These are phyloP conservation scores for Excalfactoria chinensis DNA, from an alignment of 2,113 vertebrate species.

Conservation along the genomic window DNA sequence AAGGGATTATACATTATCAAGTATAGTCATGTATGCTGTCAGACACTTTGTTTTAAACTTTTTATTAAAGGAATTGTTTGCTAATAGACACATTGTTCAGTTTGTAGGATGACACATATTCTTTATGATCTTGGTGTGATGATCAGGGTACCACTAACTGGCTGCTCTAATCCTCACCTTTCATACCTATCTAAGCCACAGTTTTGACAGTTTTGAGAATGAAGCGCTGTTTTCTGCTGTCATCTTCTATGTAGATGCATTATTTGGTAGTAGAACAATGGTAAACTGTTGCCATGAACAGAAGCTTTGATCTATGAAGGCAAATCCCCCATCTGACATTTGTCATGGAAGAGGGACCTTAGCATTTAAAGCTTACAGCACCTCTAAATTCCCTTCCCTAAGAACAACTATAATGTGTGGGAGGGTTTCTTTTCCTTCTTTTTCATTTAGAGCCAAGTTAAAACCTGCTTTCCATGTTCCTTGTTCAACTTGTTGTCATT, in stretches of 20 bases:
- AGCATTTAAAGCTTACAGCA: not conserved
- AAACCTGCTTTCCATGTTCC: not conserved
- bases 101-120: not conserved
- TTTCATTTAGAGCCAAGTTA: not conserved
- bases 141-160: not conserved
- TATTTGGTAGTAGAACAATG: not conserved
- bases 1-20: not conserved
- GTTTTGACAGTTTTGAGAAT: not conserved
- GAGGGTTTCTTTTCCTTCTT: not conserved
- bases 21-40: not conserved
- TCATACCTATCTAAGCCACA: not conserved
- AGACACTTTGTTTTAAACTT: not conserved
- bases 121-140: not conserved
- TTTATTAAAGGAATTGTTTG: conserved; percentile 1
- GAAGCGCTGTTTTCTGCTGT: not conserved
- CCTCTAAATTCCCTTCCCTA: not conserved
- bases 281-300: not conserved
- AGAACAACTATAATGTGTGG: not conserved
- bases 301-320: not conserved
- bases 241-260: not conserved
- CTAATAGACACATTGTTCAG: not conserved
- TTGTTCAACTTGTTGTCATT: not conserved
- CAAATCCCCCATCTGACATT: not conserved
- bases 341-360: not conserved
- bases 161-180: not conserved